Base-by-base conservation (phyloP, 2,888 invertebrate species). In the Drosophila pullipes region DNA sequence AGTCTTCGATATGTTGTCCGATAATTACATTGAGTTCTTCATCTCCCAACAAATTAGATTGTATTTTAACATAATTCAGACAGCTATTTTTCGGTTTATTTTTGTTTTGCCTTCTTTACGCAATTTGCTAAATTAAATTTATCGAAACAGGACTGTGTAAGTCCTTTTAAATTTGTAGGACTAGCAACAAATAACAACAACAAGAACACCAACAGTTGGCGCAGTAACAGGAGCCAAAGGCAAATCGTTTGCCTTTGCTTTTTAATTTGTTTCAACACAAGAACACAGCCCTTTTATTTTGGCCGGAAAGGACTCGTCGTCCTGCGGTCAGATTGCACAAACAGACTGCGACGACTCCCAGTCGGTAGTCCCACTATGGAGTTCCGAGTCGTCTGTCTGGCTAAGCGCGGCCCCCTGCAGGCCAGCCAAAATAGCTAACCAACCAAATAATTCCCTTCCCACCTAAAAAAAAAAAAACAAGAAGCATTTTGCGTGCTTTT, bases 401-500 rank as follows among this genome's bases (percentile, higher is more conserved):
- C 55, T 77, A 69, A 76, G 60, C 44, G 55, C 39, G 47, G 41
- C 31, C 47, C 59, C 62, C 58, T 54, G 33, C 41, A 31, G 53
- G 50, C 62, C 58, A 35, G 11, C 39, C 28, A 54, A 52, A 41
- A 41, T 30, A 61, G 53, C 64, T 62, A 73, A 50, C 74, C 47
- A 50, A 52, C 74, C 74, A 73, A 74, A 74, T 74, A 57, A 59
- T 18, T 53, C 53, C 50, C 47, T 31, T 66, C 9, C 37, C 30
- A 28, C 54, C 25, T 9, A 11, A 50, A 72, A 18, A 10, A 50
- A 72, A 76, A 69, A 30, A 7, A 7, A 30, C 7, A 11, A 11
- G 47, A 75, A 76, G 69, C 71, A 74, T 84, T 74, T 81, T 71
- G 66, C 74, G 71, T 67, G 63, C 68, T 82, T 73, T 67, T 62